Conservation (phyloP, 2,888 invertebrate species). For the Resseliella maxima region DNA sequence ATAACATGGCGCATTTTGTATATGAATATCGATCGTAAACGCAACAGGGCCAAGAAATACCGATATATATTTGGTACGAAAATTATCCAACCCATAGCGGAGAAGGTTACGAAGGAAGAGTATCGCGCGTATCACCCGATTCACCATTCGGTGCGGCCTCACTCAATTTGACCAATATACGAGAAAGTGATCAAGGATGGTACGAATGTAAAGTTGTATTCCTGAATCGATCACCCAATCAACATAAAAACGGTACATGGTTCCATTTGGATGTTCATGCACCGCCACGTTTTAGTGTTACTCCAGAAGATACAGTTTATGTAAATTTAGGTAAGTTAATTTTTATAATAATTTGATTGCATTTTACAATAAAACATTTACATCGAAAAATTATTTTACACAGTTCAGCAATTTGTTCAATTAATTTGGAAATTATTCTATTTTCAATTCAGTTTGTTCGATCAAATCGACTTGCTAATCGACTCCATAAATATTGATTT, state of each 20-base stretch:
- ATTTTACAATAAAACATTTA: too few species aligned
- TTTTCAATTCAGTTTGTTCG: too few species aligned
- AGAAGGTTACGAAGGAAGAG: constrained; percentile 92
- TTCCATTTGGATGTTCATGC: constrained; percentile 98
- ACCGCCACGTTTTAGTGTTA: constrained; percentile 94
- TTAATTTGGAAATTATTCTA: too few species aligned
- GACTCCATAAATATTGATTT: constrained; percentile 9
- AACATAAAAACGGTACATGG: constrained; percentile 96
- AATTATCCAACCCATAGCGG: constrained; percentile 97
- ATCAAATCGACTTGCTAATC: neutral
- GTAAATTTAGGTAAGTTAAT: constrained; percentile 81
- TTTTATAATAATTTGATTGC: too few species aligned
- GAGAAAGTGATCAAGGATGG: constrained; percentile 95
- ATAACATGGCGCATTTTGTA: neutral
- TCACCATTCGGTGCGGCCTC: constrained; percentile 91
- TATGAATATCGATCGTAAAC: constrained; percentile 60
- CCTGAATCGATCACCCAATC: constrained; percentile 92
- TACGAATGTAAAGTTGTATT: constrained; percentile 96
- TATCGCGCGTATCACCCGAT: constrained; percentile 88
- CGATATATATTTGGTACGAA: constrained; percentile 98
- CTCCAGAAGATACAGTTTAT: constrained; percentile 95
- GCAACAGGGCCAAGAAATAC: constrained; percentile 91
- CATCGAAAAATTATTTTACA: too few species aligned
- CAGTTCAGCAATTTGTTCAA: too few species aligned
- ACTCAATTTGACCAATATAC: constrained; percentile 94